phyloP scores from a whole-genome alignment of 2,113 vertebrate genomes.

The Calyptomena viridis region DNA sequence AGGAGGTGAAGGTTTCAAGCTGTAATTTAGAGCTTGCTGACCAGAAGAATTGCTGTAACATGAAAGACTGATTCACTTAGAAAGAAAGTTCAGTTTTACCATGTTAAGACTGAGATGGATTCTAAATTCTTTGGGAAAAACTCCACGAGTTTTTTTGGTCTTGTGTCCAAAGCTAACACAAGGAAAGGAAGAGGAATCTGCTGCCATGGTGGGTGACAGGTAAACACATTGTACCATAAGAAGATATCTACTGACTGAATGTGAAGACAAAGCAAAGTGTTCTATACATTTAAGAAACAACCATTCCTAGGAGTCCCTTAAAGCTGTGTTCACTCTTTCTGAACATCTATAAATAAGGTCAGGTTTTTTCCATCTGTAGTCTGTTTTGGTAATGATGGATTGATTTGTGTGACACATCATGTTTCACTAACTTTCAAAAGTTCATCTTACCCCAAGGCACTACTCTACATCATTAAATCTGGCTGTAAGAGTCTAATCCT shows the following conservation, averaged over 20 bases:
- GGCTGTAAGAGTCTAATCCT: not conserved
- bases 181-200: not conserved
- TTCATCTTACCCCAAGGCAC: not conserved
- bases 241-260: not conserved
- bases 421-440: not conserved
- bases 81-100: not conserved
- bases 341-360: not conserved
- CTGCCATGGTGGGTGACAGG: not conserved
- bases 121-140: not conserved
- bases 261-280: not conserved
- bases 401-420: not conserved
- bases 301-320: not conserved
- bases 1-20: not conserved
- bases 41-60: not conserved
- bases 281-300: not conserved
- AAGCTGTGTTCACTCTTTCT: not conserved
- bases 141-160: rapidly evolving
- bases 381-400: not conserved
- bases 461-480: not conserved
- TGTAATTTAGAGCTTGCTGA: not conserved
- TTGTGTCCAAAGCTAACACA: not conserved
- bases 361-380: not conserved
- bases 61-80: not conserved
- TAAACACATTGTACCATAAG: not conserved
- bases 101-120: not conserved